phyloP scores from a whole-genome alignment of 2,113 vertebrate genomes.

The Lucifuga dentata region DNA sequence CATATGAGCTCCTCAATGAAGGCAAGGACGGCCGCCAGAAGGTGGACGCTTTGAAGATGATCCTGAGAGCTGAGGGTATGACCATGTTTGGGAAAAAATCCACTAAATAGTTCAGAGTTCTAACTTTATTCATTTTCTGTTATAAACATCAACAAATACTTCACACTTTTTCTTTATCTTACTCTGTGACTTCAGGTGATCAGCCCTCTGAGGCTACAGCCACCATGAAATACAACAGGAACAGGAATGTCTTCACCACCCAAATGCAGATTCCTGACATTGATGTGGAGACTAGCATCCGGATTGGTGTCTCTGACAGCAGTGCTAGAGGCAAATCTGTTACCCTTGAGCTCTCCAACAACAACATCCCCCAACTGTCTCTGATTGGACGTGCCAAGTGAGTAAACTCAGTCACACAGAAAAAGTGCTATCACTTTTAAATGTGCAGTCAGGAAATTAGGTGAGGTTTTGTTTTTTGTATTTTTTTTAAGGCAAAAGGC shows the following conservation, averaged over 20 bases:
- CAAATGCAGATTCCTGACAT: conserved; percentile 85
- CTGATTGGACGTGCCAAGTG: conserved; percentile 87
- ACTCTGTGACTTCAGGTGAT: conserved; percentile 72
- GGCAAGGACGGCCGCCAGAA: conserved; percentile 77
- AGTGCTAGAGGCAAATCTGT: conserved; percentile 71
- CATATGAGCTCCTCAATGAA: conserved; percentile 81
- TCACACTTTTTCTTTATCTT: neutral
- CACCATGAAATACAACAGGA: conserved; percentile 87
- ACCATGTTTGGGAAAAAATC: neutral
- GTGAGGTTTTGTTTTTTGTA: too few species aligned
- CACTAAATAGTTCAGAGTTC: neutral
- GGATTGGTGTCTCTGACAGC: conserved; percentile 84
- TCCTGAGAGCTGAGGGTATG: conserved; percentile 86
- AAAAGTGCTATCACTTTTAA: conserved; percentile 5
- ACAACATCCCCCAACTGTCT: conserved; percentile 86
- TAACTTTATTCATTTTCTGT: neutral
- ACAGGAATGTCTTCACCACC: conserved; percentile 83
- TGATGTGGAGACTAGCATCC: conserved; percentile 84
- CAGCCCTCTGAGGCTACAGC: conserved; percentile 79
- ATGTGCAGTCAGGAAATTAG: neutral
- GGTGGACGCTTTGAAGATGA: conserved; percentile 85
- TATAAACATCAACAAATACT: neutral
- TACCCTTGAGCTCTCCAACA: conserved; percentile 86
- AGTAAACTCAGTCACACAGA: conserved; percentile 34
- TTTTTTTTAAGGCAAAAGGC: conserved; percentile 5